phyloP scores from a whole-genome alignment of 2,113 vertebrate genomes.

The Alethe castanea region DNA sequence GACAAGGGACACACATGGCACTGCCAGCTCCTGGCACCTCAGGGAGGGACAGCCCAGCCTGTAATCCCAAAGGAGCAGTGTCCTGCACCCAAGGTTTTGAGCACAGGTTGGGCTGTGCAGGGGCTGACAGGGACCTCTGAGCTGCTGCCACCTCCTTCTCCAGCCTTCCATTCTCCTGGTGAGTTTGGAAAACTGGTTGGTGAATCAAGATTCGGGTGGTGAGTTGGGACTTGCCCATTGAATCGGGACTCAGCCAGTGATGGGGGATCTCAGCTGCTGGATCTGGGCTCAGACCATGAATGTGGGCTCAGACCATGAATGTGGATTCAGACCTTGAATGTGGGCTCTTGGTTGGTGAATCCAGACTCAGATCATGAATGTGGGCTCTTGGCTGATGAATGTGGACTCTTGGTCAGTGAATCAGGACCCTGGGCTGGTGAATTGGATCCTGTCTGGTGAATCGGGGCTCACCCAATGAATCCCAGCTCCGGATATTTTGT shows the following conservation, averaged over 20 bases:
- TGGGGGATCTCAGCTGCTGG: rapidly evolving
- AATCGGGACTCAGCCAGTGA: not conserved
- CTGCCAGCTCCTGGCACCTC: not conserved
- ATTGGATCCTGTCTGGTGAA: not conserved
- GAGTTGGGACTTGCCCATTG: rapidly evolving
- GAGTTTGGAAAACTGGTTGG: rapidly evolving
- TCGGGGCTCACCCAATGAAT: not conserved
- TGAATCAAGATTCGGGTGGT: rapidly evolving
- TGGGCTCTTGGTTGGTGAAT: too few species aligned
- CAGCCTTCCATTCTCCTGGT: not conserved
- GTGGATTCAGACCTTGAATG: too few species aligned
- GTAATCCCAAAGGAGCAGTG: rapidly evolving
- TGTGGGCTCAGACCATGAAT: not conserved
- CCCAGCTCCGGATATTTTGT: not conserved
- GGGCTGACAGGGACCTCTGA: not conserved
- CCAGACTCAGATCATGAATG: too few species aligned
- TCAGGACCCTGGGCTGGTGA: not conserved
- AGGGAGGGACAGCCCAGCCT: not conserved
- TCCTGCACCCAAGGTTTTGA: rapidly evolving
- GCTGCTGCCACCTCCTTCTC: not conserved
- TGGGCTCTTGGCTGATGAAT: rapidly evolving
- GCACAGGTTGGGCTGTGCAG: rapidly evolving
- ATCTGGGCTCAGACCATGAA: too few species aligned
- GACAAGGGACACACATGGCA: not conserved
- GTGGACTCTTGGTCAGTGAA: rapidly evolving